These are phyloP conservation scores for Ceyx cyanopectus DNA, from an alignment of 2,113 vertebrate genomes.

Conservation along the genomic window DNA sequence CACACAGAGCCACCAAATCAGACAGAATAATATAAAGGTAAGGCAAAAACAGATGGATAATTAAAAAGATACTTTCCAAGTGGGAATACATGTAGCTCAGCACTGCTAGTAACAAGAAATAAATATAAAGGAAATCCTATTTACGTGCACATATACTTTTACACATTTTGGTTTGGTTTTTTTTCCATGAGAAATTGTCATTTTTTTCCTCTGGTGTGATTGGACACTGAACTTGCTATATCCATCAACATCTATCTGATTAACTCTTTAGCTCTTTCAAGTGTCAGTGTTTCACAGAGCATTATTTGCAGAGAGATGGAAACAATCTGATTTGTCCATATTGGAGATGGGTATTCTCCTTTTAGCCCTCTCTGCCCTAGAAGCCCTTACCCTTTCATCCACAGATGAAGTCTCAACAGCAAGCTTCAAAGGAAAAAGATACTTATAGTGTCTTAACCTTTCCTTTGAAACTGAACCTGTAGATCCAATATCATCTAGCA, in stretches of 20 bases:
- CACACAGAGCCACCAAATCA: constrained; percentile 43
- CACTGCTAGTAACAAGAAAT: constrained; percentile 17
- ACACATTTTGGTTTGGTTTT: not conserved
- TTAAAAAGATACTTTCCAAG: constrained; percentile 47
- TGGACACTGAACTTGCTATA: not conserved
- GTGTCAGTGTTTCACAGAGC: not conserved
- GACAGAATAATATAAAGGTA: constrained; percentile 44
- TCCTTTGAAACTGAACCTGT: constrained; percentile 67
- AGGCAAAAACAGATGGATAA: constrained; percentile 38
- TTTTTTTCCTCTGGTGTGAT: not conserved
- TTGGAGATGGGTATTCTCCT: constrained; percentile 32
- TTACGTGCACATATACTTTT: not conserved
- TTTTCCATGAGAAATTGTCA: not conserved
- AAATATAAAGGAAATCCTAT: constrained; percentile 38
- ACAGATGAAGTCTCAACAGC: constrained; percentile 49
- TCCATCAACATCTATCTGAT: constrained; percentile 34
- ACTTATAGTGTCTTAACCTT: constrained; percentile 71
- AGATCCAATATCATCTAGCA: constrained; percentile 55
- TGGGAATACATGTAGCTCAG: not conserved
- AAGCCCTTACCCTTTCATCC: constrained; percentile 64
- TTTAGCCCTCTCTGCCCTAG: constrained; percentile 23
- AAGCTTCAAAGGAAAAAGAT: constrained; percentile 75
- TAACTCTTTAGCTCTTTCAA: constrained; percentile 35
- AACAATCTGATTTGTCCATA: not conserved
- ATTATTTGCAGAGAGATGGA: not conserved